Conservation (phyloP, 2,113 vertebrate species). For the Triplophysa tibetana region DNA sequence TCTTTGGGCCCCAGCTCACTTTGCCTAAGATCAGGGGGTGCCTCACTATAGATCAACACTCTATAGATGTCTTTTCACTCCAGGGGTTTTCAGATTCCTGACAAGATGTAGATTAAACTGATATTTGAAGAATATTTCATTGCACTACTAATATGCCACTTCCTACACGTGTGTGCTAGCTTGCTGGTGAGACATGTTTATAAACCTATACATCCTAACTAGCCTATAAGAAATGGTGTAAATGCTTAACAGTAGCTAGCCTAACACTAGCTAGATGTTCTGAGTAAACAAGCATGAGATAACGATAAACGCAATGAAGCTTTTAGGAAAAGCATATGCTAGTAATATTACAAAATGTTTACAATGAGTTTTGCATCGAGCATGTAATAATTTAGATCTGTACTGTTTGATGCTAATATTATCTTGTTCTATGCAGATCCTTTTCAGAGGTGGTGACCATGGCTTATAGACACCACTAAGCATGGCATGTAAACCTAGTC, state of each 20-base stretch:
- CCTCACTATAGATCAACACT: constrained; percentile 74
- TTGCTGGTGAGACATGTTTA: constrained; percentile 18
- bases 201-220: neutral
- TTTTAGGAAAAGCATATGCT: constrained; percentile 28
- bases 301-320: constrained; percentile 33
- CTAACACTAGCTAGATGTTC: constrained; percentile 16
- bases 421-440: constrained; percentile 40
- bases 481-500: constrained; percentile 47
- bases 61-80: constrained; percentile 80
- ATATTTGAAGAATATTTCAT: neutral
- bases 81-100: constrained; percentile 51
- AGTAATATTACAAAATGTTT: constrained; percentile 21
- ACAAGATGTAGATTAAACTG: constrained; percentile 5
- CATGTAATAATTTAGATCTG: constrained; percentile 36
- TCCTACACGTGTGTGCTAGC: constrained; percentile 9
- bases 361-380: constrained; percentile 25
- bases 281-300: constrained; percentile 39
- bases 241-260: constrained; percentile 15
- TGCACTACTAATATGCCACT: neutral
- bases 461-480: constrained; percentile 36
- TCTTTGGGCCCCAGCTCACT: constrained; percentile 10
- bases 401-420: constrained; percentile 30
- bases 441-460: constrained; percentile 33
- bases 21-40: constrained; percentile 75
- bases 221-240: neutral